Evolutionary conservation across 1,140 invertebrate species (phyloP), one percentile per base, ranked within the genome.

Genomic region (Cyrtorhinus lividipennis): DNA sequence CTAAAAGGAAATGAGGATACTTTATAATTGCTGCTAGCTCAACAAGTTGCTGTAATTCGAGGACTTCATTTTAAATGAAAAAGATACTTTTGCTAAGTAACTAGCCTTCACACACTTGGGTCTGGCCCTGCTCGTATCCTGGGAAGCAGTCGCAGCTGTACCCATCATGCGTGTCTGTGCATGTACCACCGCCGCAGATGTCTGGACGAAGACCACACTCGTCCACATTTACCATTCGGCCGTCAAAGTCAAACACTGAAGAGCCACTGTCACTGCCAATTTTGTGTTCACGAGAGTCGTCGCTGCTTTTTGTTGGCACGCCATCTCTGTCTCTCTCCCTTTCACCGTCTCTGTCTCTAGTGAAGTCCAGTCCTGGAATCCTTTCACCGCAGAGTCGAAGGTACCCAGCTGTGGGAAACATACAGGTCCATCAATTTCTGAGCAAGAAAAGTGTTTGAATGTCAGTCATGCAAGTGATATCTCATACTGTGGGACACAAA

Each of bases 101-200:
- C 69, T 72, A 64, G 69, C 76, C 76, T 72, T 74, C 72, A 71
- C 76, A 77, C 67, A 72, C 72, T 69, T 73, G 73, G 44, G 68
- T 70, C 56, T 69, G 66, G 24, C 69, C 72, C 59, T 75, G 76
- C n/a, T 73, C 71, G 67, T 75, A 84, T 18, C 83, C 83, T 1
- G 72, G 70, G 68, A 77, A 69, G 71, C 83, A 86, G 56, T 82
- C 76, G 72, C 84, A 88, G 44, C 80, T 78, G 73, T 83, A 92
- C 65, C 85, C 87, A 26, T 84, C 80, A 18, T 79, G 74, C 20
- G 83, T 87, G 68, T 89, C 86, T 44, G 88, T 78, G 70, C 89
- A 92, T 61, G 80, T 76, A 0, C 88, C 89, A 61, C 83, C 84
- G 1, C 83, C 85, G 69, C 89, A 92, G 64, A 92, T 85, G 64